A percentile compares a stretch with the other conserved stretches of the same genome.
These are phyloP conservation scores for Phacellophora camtschatica DNA, from an alignment of 30 jellyfish, hydroid and myxozoan species.

Conservation along the genomic window DNA sequence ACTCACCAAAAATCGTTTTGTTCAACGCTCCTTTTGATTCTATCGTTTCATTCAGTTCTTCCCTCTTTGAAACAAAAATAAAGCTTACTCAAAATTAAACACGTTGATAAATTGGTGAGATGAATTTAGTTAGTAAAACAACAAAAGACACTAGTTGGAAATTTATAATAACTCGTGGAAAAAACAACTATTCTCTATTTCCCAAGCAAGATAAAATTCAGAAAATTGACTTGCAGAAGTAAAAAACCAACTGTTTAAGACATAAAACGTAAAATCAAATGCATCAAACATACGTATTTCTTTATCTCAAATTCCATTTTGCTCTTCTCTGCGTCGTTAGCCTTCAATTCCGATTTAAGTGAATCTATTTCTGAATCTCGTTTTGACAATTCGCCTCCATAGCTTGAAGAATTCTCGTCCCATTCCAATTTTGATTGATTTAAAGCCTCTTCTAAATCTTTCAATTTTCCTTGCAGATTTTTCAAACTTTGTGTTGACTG, in stretches of 20 bases:
- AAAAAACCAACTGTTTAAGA: no score
- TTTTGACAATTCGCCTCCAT: slow-evolving; percentile 31
- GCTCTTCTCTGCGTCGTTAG: slow-evolving; percentile 8
- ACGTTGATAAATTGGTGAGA: no score
- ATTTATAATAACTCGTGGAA: no score
- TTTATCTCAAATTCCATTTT: slow-evolving; percentile 59
- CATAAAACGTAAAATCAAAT: neutral
- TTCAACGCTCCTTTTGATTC: slow-evolving; percentile 78
- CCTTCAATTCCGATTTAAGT: slow-evolving; percentile 17
- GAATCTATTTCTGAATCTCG: slow-evolving; percentile 18
- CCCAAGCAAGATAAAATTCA: no score
- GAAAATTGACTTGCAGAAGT: no score
- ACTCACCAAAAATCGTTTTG: slow-evolving; percentile 77
- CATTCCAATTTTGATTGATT: slow-evolving; percentile 46
- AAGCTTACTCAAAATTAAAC: no score
- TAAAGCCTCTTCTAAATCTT: slow-evolving; percentile 24
- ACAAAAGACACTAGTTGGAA: no score
- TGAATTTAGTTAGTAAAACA: no score
- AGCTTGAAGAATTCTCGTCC: slow-evolving; percentile 6
- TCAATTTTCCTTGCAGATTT: slow-evolving; percentile 40
- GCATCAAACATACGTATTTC: slow-evolving; percentile 46
- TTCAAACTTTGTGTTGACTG: slow-evolving; percentile 42
- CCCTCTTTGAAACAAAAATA: slow-evolving; percentile 67
- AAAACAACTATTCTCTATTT: no score
- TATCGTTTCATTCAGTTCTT: slow-evolving; percentile 63